Conservation (phyloP, 1,140 invertebrate species). For the Trachelipus rathkii region DNA sequence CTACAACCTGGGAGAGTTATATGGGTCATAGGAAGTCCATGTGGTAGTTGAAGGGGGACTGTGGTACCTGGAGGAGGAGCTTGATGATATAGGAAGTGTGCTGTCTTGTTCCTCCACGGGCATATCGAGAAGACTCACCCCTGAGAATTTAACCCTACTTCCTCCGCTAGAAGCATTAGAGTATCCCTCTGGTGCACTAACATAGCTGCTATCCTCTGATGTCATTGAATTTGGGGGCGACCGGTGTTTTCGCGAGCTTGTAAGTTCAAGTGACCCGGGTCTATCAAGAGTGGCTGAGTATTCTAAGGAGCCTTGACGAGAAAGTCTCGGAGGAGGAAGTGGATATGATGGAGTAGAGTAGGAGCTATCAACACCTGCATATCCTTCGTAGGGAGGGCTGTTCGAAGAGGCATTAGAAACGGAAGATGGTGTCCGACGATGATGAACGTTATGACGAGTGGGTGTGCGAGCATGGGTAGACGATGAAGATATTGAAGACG, state of each 20-base stretch:
- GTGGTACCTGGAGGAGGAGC: constrained; percentile 46
- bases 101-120: constrained; percentile 62
- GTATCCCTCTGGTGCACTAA: constrained; percentile 35
- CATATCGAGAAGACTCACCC: constrained; percentile 58
- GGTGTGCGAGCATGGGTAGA: constrained; percentile 47
- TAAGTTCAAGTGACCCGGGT: constrained; percentile 30
- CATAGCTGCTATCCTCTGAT: constrained; percentile 40
- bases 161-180: constrained; percentile 33
- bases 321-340: constrained; percentile 34
- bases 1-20: constrained; percentile 6
- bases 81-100: constrained; percentile 63
- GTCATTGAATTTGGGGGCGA: constrained; percentile 62
- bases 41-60: constrained; percentile 22
- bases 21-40: background rate
- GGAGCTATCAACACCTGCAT: constrained; percentile 56
- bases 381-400: constrained; percentile 61
- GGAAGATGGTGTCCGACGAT: constrained; percentile 66
- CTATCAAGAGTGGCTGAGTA: constrained; percentile 21
- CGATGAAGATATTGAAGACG: constrained; percentile 35
- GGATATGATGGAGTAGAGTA: constrained; percentile 49
- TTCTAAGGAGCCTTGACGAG: constrained; percentile 34
- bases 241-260: constrained; percentile 28
- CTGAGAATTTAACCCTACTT: constrained; percentile 39
- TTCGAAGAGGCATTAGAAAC: constrained; percentile 61
- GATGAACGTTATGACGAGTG: constrained; percentile 49